Conservation (phyloP, 1,140 invertebrate species). For the Drosophila pachea region DNA sequence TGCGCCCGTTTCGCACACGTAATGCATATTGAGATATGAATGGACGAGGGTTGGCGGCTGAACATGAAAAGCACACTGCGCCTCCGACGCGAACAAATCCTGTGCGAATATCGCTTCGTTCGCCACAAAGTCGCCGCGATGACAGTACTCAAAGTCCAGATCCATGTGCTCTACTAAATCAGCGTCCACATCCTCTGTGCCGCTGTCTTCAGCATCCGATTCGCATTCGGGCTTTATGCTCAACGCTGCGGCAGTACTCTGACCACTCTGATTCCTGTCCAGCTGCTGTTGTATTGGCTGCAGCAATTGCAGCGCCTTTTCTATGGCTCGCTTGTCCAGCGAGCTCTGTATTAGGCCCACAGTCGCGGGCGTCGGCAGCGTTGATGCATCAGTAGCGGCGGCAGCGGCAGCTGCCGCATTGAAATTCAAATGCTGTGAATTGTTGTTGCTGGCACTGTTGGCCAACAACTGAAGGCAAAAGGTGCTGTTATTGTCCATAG, state of each 20-base stretch:
- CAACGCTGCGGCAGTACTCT: slow-evolving; percentile 13
- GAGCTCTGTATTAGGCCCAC: slow-evolving; percentile 80
- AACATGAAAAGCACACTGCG: slow-evolving; percentile 87
- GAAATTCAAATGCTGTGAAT: slow-evolving; percentile 71
- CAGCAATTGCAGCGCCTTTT: slow-evolving; percentile 88
- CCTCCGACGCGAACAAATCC: slow-evolving; percentile 83
- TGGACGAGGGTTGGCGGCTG: slow-evolving; percentile 90
- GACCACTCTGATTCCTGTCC: slow-evolving; percentile 45
- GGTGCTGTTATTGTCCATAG: slow-evolving; percentile 80
- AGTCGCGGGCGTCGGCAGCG: slow-evolving; percentile 59
- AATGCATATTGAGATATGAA: slow-evolving; percentile 90
- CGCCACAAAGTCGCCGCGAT: slow-evolving; percentile 70
- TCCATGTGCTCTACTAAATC: slow-evolving; percentile 55
- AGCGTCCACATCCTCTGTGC: slow-evolving; percentile 61
- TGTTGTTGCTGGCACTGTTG: slow-evolving; percentile 71
- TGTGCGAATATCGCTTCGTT: slow-evolving; percentile 79
- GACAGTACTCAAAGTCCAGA: slow-evolving; percentile 60
- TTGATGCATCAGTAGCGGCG: slow-evolving; percentile 32
- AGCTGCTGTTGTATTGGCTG: slow-evolving; percentile 81
- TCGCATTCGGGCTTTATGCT: slow-evolving; percentile 62
- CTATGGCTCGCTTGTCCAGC: slow-evolving; percentile 85
- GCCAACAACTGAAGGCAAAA: slow-evolving; percentile 77
- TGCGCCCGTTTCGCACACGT: slow-evolving; percentile 95
- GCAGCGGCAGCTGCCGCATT: slow-evolving; percentile 50
- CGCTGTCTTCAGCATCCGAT: slow-evolving; percentile 66